A percentile compares a stretch with the other conserved stretches of the same genome.
These are phyloP conservation scores for Morpho helenor DNA, from an alignment of 2,888 invertebrate species.

Conservation along the genomic window DNA sequence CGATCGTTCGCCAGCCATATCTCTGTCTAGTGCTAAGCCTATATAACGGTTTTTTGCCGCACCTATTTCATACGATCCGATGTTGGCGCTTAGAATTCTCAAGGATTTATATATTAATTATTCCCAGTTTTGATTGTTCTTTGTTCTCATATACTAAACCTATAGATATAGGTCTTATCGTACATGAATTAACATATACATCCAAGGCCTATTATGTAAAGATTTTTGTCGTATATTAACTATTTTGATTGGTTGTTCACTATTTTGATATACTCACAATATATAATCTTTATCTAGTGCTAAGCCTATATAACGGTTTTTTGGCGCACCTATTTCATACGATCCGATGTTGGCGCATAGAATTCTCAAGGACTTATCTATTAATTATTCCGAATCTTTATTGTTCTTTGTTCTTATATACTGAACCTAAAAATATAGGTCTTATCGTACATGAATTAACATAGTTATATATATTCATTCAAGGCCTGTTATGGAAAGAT, in stretches of 20 bases:
- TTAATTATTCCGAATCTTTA: neutral
- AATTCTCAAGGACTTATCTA: conserved; percentile 23
- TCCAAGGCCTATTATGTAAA: too few species aligned
- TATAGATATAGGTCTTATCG: too few species aligned
- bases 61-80: conserved; percentile 23
- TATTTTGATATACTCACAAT: too few species aligned
- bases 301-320: conserved; percentile 29
- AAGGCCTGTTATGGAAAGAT: too few species aligned
- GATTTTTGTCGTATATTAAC: too few species aligned
- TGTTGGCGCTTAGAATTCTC: conserved; percentile 23
- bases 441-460: too few species aligned
- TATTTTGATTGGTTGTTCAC: too few species aligned
- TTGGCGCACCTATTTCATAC: conserved; percentile 25
- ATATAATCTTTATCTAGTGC: conserved; percentile 33
- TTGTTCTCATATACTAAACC: neutral
- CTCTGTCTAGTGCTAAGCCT: conserved; percentile 35
- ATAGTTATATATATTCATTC: too few species aligned
- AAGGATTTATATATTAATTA: conserved; percentile 18
- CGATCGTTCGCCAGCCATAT: conserved; percentile 57
- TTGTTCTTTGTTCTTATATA: neutral
- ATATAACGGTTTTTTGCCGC: conserved; percentile 27
- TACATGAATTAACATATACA: too few species aligned
- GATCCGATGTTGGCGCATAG: conserved; percentile 20
- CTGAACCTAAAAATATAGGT: too few species aligned
- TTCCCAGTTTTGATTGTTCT: neutral